Evolutionary conservation across 2,113 vertebrate genomes (phyloP), one percentile per base, ranked within the genome.

Genomic region (Thermophis baileyi): DNA sequence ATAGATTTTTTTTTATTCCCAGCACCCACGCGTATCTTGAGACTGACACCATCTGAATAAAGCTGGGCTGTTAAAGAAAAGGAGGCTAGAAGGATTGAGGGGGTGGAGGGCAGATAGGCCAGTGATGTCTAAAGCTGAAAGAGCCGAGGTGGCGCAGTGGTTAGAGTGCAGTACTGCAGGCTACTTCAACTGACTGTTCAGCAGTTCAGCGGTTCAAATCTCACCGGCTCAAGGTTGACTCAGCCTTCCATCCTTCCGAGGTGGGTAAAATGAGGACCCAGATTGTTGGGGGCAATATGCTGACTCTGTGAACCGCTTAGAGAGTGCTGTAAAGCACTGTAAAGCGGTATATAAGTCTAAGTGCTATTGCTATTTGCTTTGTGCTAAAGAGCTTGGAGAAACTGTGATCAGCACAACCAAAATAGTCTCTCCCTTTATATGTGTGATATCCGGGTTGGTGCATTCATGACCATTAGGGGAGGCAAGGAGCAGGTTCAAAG

Each of bases 321-420:
- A n/a, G n/a, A n/a, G n/a, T n/a, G n/a, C n/a, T n/a, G n/a, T n/a
- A n/a, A n/a, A n/a, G n/a, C n/a, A n/a, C n/a, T n/a, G n/a, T n/a
- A n/a, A n/a, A n/a, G n/a, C n/a, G n/a, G n/a, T n/a, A n/a, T n/a
- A n/a, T n/a, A n/a, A n/a, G n/a, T n/a, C n/a, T n/a, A n/a, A n/a
- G n/a, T n/a, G n/a, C n/a, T n/a, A n/a, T n/a, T n/a, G n/a, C n/a
- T n/a, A n/a, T 91, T 74, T 57, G 30, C 54, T 54, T 90, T 30
- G 81, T 22, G 22, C 20, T 94, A 92, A 92, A 86, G 69, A 92
- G 87, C 93, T 92, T 91, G 88, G 47, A 20, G 54, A 54, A 93
- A 91, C 85, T 89, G 87, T 89, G 90, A 91, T 91, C 93, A 91
- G 46, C 14, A 3, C n/a, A 51, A 85, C 90, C n/a, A 74, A 92